Conservation (phyloP, 2,888 invertebrate genomes). For the Sphecodes monilicornis region DNA sequence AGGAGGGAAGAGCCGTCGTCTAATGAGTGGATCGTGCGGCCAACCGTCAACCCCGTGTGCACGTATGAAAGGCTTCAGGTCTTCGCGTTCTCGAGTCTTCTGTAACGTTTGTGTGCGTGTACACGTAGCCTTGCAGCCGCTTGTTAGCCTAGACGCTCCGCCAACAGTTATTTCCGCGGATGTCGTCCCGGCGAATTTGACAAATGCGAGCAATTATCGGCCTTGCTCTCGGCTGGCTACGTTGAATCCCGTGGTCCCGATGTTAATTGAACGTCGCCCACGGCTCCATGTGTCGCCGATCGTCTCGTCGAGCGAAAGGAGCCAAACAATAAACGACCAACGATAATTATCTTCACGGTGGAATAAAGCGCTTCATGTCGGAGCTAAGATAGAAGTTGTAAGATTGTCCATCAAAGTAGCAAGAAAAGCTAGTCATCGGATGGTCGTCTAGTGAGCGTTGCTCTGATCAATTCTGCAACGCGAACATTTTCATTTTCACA, state of each 20-base stretch:
- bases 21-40: slow-evolving; percentile 72
- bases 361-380: not conserved
- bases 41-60: slow-evolving; percentile 58
- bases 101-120: not conserved
- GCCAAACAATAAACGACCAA: not conserved
- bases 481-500: not conserved
- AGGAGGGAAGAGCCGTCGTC: slow-evolving; percentile 55
- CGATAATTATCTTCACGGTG: not conserved
- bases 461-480: not conserved
- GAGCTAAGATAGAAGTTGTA: not conserved
- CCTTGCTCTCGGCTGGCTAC: not conserved
- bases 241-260: not conserved
- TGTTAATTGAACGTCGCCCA: slow-evolving; percentile 14
- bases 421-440: not conserved
- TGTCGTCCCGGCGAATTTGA: slow-evolving; percentile 36
- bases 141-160: slow-evolving; percentile 57
- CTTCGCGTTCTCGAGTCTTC: not conserved
- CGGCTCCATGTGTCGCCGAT: slow-evolving; percentile 8
- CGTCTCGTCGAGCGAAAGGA: not conserved
- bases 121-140: slow-evolving; percentile 26
- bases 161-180: slow-evolving; percentile 59
- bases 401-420: not conserved
- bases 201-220: slow-evolving; percentile 42
- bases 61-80: slow-evolving; percentile 41
- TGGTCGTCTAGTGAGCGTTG: not conserved